phyloP scores from a whole-genome alignment of 2,113 vertebrate genomes.

The Bubo scandiacus region DNA sequence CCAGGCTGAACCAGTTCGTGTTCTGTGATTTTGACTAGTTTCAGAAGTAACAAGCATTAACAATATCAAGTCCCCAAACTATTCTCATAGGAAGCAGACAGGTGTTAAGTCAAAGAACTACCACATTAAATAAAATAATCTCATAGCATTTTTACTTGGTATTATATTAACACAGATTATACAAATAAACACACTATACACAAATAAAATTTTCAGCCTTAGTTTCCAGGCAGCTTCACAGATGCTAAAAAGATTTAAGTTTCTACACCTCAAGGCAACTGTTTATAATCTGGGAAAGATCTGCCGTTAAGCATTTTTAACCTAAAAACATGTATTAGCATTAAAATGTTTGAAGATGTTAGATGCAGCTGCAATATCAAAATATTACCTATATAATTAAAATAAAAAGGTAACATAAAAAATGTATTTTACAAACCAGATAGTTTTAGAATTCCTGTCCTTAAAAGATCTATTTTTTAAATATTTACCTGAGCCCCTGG shows the following conservation, averaged over 20 bases:
- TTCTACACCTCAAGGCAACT: not conserved
- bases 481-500: slow-evolving; percentile 90
- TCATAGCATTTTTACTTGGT: not conserved
- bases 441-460: not conserved
- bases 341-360: not conserved
- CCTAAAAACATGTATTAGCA: not conserved
- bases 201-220: not conserved
- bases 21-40: not conserved
- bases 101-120: not conserved
- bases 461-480: not conserved
- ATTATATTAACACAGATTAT: not conserved
- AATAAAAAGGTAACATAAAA: not conserved
- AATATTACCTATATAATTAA: not conserved
- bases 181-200: not conserved
- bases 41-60: not conserved
- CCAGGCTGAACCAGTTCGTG: not conserved
- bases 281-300: not conserved
- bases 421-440: not conserved
- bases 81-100: not conserved
- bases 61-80: not conserved
- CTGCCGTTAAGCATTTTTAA: not conserved
- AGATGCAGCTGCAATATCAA: not conserved
- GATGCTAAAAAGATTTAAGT: not conserved
- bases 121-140: not conserved
- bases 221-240: not conserved